These are phyloP conservation scores for Clarias fuscus DNA, from an alignment of 2,797 vertebrate species.

Conservation along the genomic window DNA sequence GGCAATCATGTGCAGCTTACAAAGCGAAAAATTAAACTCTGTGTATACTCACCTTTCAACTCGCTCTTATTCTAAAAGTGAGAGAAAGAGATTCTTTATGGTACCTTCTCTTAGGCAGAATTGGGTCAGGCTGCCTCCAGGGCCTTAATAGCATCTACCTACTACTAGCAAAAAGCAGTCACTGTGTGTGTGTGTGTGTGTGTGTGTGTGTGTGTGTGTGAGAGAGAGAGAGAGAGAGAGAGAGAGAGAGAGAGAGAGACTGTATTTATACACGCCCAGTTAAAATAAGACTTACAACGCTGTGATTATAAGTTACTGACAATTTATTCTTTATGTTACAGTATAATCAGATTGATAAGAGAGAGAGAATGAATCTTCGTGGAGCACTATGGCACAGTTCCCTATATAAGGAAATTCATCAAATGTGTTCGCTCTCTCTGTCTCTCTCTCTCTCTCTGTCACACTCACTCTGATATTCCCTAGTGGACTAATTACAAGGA, in stretches of 20 bases:
- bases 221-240: conserved; percentile 11
- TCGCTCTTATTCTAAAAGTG: neutral
- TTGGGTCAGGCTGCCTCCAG: conserved; percentile 58
- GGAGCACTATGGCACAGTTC: neutral
- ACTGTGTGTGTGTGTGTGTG: conserved; percentile 22
- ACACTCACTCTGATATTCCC: conserved; percentile 36
- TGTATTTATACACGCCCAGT: neutral
- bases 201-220: conserved; percentile 27
- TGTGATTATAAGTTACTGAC: neutral
- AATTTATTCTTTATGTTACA: neutral
- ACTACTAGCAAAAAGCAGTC: conserved; percentile 40
- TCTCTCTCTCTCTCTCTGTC: neutral
- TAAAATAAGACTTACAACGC: neutral
- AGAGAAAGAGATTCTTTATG: conserved; percentile 45
- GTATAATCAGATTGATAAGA: neutral
- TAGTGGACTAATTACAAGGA: conserved; percentile 49
- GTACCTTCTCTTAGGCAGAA: conserved; percentile 56
- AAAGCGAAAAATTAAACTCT: neutral
- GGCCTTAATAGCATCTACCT: conserved; percentile 58
- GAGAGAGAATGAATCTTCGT: neutral
- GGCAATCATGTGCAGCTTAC: conserved; percentile 32
- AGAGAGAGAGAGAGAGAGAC: conserved; percentile 2
- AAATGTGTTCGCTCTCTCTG: neutral
- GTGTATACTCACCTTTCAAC: neutral
- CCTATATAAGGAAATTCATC: conserved; percentile 19